Conservation (phyloP, 2,797 vertebrate species). For the Malacoraja senta region DNA sequence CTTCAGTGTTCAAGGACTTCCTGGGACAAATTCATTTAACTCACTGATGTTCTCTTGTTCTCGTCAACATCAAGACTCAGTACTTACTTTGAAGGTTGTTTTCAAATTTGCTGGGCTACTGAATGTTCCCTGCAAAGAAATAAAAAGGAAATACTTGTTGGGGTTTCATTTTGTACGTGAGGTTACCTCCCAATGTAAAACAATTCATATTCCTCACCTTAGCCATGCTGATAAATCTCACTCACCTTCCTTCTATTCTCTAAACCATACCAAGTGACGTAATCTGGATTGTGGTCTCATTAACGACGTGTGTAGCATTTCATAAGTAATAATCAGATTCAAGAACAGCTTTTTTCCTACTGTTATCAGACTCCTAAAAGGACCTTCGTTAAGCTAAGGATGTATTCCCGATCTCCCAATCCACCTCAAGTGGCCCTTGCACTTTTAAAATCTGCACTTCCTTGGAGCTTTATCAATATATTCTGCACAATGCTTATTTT, state of each 20-base stretch:
- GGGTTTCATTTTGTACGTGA: not conserved
- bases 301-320: too few relatives aligned
- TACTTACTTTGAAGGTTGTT: slow-evolving; percentile 83
- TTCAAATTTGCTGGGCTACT: slow-evolving; percentile 85
- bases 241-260: not conserved
- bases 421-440: too few relatives aligned
- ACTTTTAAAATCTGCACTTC: too few relatives aligned
- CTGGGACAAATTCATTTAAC: not conserved
- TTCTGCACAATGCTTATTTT: too few relatives aligned
- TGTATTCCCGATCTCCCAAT: too few relatives aligned
- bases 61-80: not conserved
- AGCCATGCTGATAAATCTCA: not conserved
- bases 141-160: not conserved
- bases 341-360: too few relatives aligned
- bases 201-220: not conserved
- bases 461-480: too few relatives aligned
- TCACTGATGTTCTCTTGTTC: not conserved
- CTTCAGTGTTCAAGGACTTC: not conserved
- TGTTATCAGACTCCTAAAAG: too few relatives aligned
- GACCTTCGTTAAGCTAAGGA: too few relatives aligned
- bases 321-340: too few relatives aligned
- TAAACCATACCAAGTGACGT: not conserved
- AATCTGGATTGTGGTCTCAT: not conserved
- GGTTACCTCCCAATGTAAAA: not conserved
- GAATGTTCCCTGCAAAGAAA: slow-evolving; percentile 69